These are phyloP conservation scores for Bombus waltoni DNA, from an alignment of 1,140 invertebrate species.

Conservation along the genomic window DNA sequence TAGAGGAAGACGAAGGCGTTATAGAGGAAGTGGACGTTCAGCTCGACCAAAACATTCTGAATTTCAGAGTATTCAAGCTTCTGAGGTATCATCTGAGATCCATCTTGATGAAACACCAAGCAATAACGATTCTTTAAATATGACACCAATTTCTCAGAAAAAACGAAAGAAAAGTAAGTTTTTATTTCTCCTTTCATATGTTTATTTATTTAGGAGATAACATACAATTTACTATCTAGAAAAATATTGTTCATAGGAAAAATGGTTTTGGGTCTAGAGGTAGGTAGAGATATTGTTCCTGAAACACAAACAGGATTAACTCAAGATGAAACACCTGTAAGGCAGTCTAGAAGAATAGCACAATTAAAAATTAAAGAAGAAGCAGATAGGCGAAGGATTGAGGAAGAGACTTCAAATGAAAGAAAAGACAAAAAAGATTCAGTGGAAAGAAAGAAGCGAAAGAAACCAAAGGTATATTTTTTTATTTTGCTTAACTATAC, in stretches of 20 bases:
- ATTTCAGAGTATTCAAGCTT: conserved; percentile 22
- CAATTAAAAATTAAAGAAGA: conserved; percentile 93
- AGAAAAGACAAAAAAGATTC: conserved; percentile 86
- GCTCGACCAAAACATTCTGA: conserved; percentile 51
- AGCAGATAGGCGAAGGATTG: conserved; percentile 87
- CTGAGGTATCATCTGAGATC: conserved; percentile 39
- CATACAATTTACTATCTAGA: not conserved
- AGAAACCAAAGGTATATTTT: conserved; percentile 73
- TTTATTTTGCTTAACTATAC: not conserved
- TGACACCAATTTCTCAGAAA: conserved; percentile 54
- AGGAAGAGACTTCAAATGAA: conserved; percentile 86
- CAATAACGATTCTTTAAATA: conserved; percentile 40
- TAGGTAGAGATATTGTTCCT: conserved; percentile 79
- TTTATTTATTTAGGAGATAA: not conserved
- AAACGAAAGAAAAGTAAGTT: conserved; percentile 71
- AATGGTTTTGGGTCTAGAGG: conserved; percentile 83
- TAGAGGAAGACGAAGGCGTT: conserved; percentile 72
- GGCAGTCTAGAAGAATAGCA: conserved; percentile 91
- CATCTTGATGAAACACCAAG: conserved; percentile 41
- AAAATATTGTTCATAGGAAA: conserved; percentile 71
- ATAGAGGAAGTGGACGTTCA: conserved; percentile 49
- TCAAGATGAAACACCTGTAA: conserved; percentile 83
- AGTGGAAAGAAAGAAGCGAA: conserved; percentile 76
- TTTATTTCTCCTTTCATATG: not conserved
- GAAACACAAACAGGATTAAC: conserved; percentile 52